Evolutionary conservation across 2,113 vertebrate genomes (phyloP), one percentile per base, ranked within the genome.

Genomic region (Cromileptes altivelis): DNA sequence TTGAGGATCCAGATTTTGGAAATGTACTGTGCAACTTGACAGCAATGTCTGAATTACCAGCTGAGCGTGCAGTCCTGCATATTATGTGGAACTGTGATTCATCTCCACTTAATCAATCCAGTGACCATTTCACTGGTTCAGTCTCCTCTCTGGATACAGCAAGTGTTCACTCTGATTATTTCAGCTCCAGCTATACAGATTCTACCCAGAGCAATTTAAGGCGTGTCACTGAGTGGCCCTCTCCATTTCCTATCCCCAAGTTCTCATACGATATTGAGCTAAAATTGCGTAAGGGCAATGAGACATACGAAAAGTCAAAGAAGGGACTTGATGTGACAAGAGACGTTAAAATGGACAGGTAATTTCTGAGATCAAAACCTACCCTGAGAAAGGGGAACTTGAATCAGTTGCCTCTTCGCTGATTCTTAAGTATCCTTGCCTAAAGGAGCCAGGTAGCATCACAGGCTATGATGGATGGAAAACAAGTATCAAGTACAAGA

Each of bases 261-360:
- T 76, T 90, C 17, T 75, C 71, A 1, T 79, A 80, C 68, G 76
- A 88, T 58, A 53, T 86, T 25, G 80, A 86, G 21, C 40, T 84
- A 13, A 88, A 75, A 57, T 61, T 88, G n/a, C 7, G 27, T 1
- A 83, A 74, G 25, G 86, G 60, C 5, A 88, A 83, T 70, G 52
- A 78, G 14, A n/a, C 27, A 21, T 83, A 68, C 65, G 57, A 79
- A 63, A 75, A 86, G 4, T 64, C 64, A 8, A 61, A 71, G 7
- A 84, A 49, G 15, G 58, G 56, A 2, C 8, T 45, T 12, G 11
- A 10, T 0, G 63, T 88, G 21, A 45, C 42, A 45, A 45, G 42
- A 45, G 42, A 45, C 42, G 12, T 45, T 10, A 45, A 45, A 8
- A 45, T 3, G 10, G 42, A 11, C 1, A 45, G 42, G 42, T 11